Percentiles rank a stretch among this genome's conserved stretches.
Evolutionary conservation across 2,797 vertebrate genomes (phyloP).

Genomic region (Phrynocephalus forsythii): DNA sequence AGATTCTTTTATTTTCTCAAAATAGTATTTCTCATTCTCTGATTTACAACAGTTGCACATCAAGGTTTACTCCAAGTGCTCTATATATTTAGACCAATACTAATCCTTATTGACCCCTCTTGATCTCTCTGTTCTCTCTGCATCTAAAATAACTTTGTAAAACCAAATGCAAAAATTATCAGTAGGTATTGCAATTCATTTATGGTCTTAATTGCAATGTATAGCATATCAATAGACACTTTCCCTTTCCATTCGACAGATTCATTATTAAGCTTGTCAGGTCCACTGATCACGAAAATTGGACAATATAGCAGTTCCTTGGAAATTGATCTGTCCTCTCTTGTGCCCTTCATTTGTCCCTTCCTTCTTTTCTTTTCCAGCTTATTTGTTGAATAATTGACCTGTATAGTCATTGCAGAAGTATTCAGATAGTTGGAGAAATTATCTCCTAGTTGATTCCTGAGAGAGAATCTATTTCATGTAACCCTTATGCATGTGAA

Average conservation of each 20-base stretch:
- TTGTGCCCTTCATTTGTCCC: neutral
- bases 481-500: neutral
- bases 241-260: neutral
- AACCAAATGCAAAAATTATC: neutral
- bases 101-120: neutral
- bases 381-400: neutral
- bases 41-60: neutral
- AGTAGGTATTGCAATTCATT: neutral
- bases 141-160: neutral
- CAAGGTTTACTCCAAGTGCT: neutral
- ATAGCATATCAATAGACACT: neutral
- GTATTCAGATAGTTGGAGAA: neutral
- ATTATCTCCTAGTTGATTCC: neutral
- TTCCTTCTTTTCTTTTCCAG: neutral
- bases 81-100: neutral
- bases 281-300: neutral
- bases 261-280: conserved; percentile 1
- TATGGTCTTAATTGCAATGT: neutral
- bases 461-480: neutral
- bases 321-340: neutral
- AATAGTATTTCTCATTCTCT: neutral
- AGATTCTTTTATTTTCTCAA: neutral
- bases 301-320: neutral
- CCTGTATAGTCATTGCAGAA: neutral
- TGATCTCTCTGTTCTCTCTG: neutral